phyloP scores from a whole-genome alignment of 2,797 vertebrate genomes.

The Lateolabrax maculatus region DNA sequence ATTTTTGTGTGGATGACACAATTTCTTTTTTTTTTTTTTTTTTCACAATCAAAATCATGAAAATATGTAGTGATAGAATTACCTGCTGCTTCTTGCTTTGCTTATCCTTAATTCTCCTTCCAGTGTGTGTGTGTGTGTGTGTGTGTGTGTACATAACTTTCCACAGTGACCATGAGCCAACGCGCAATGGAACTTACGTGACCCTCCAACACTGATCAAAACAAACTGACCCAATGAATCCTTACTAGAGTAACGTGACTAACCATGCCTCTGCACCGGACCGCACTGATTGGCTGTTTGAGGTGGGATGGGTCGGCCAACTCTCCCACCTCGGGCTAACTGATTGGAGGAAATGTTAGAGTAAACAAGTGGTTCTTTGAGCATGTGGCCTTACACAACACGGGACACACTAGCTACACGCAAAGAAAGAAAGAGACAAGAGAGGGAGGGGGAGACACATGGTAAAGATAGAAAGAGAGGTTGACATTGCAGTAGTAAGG shows the following conservation, averaged over 20 bases:
- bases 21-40: conserved; percentile 8
- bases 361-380: conserved; percentile 80
- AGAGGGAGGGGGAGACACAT: conserved; percentile 19
- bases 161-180: conserved; percentile 37
- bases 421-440: conserved; percentile 18
- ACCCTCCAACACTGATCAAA: conserved; percentile 50
- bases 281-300: conserved; percentile 75
- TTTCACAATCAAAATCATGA: conserved; percentile 17
- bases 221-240: conserved; percentile 67
- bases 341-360: conserved; percentile 74
- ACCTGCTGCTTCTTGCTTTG: conserved; percentile 7
- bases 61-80: conserved; percentile 28
- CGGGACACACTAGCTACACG: conserved; percentile 28
- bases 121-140: conserved; percentile 9
- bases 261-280: conserved; percentile 44
- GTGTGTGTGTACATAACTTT: conserved; percentile 24
- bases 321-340: conserved; percentile 69
- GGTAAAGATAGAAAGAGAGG: conserved; percentile 20
- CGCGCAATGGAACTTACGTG: conserved; percentile 26
- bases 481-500: conserved; percentile 27
- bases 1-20: not conserved
- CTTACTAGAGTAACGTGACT: conserved; percentile 51
- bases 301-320: conserved; percentile 79
- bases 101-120: not conserved
- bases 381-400: conserved; percentile 77